phyloP scores from a whole-genome alignment of 1,140 invertebrate species.

The Uloborus diversus region DNA sequence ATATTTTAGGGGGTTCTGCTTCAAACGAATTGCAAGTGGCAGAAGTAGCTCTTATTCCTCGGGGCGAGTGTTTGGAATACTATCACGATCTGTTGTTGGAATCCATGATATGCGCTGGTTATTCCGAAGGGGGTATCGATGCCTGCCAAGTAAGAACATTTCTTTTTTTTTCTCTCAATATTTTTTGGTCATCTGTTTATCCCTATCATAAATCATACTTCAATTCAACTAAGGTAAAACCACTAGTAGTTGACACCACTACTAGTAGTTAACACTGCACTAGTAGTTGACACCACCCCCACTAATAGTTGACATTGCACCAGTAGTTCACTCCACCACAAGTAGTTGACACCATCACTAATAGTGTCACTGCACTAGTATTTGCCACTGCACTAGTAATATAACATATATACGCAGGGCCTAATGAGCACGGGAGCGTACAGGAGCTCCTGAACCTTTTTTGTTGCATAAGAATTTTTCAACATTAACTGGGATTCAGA shows the following conservation, averaged over 20 bases:
- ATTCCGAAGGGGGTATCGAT: constrained; percentile 81
- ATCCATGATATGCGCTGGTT: constrained; percentile 78
- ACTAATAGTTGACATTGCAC: neutral
- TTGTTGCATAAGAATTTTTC: too few species aligned
- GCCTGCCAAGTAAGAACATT: constrained; percentile 84
- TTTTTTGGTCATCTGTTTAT: too few species aligned
- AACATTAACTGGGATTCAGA: too few species aligned
- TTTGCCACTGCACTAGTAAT: too few species aligned
- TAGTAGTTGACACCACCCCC: neutral
- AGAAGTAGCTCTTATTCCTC: constrained; percentile 88
- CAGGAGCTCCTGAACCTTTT: too few species aligned
- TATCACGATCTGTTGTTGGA: constrained; percentile 59
- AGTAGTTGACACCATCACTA: too few species aligned
- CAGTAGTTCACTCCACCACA: too few species aligned
- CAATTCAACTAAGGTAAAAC: neutral
- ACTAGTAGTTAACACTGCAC: neutral
- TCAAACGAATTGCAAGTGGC: constrained; percentile 92
- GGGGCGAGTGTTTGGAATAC: constrained; percentile 78
- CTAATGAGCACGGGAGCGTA: too few species aligned
- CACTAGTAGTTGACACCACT: neutral
- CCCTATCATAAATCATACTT: too few species aligned
- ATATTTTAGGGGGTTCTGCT: constrained; percentile 80
- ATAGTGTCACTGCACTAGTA: too few species aligned
- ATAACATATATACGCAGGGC: too few species aligned
- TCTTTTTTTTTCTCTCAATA: too few species aligned